These are phyloP conservation scores for Synanthedon vespiformis DNA, from an alignment of 2,888 invertebrate species.

Conservation along the genomic window DNA sequence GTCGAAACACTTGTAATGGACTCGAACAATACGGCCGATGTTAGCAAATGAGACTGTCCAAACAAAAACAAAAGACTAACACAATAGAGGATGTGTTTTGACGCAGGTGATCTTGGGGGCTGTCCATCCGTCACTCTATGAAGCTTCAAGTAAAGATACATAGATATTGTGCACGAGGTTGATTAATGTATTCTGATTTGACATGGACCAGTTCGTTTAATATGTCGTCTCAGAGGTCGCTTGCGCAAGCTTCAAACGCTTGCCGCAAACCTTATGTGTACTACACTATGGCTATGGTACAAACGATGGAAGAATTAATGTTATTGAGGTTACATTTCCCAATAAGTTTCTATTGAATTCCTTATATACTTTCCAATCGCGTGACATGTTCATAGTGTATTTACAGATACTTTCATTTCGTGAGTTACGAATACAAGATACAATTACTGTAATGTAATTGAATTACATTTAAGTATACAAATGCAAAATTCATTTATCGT, in stretches of 20 bases:
- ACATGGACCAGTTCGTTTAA: slow-evolving; percentile 26
- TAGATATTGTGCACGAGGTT: slow-evolving; percentile 13
- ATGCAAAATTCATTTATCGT: no score
- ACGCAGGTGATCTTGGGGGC: slow-evolving; percentile 45
- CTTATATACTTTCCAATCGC: no score
- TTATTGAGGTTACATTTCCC: not conserved
- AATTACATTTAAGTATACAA: no score
- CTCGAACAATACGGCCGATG: slow-evolving; percentile 44
- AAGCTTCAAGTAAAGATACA: slow-evolving; percentile 15
- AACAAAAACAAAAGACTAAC: slow-evolving; percentile 46
- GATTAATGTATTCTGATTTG: slow-evolving; percentile 44
- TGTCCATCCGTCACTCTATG: slow-evolving; percentile 38
- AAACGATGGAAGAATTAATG: not conserved
- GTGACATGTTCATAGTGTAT: no score
- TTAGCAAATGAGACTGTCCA: slow-evolving; percentile 35
- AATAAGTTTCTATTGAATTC: not conserved
- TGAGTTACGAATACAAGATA: no score
- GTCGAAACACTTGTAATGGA: slow-evolving; percentile 53
- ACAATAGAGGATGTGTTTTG: slow-evolving; percentile 47
- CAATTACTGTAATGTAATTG: no score
- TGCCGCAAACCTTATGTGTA: slow-evolving; percentile 5
- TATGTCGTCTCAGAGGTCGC: slow-evolving; percentile 20
- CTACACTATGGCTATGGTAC: not conserved
- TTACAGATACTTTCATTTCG: no score
- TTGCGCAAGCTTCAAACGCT: slow-evolving; percentile 17